Percentiles rank a stretch among this genome's conserved stretches.
Conservation (phyloP, 2,113 vertebrate genomes). For the Charadrius vociferus region DNA sequence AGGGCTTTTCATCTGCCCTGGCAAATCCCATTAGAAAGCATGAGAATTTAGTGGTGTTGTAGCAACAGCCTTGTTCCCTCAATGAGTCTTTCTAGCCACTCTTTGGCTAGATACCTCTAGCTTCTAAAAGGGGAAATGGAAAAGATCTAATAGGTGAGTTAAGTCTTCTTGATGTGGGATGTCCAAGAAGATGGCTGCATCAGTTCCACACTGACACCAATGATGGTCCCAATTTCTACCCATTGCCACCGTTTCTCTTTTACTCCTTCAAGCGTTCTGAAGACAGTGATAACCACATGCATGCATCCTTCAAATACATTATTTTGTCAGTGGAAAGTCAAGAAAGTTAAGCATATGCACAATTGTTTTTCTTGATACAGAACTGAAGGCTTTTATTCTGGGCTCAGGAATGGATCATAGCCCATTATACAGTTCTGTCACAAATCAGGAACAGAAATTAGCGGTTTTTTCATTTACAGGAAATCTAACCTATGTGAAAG, state of each 20-base stretch:
- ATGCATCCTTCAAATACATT: neutral
- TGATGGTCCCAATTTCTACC: neutral
- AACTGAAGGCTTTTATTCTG: neutral
- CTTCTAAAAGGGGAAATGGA: neutral
- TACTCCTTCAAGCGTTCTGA: neutral
- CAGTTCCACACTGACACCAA: neutral
- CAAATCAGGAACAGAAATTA: neutral
- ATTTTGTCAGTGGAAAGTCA: neutral
- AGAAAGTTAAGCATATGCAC: neutral
- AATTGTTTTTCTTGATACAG: neutral
- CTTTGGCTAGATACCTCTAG: neutral
- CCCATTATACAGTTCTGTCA: neutral
- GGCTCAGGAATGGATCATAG: neutral
- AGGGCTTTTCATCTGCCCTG: neutral
- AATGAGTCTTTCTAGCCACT: neutral
- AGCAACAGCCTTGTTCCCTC: neutral
- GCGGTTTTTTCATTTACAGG: neutral
- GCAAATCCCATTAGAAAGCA: neutral
- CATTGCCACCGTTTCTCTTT: neutral
- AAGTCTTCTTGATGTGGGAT: neutral
- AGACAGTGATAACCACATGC: neutral
- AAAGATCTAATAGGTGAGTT: neutral
- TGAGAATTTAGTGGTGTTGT: neutral
- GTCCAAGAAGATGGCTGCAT: neutral
- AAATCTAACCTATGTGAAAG: neutral